Percentiles rank a stretch among this genome's conserved stretches.
Conservation (phyloP, 2,797 vertebrate genomes). For the Margarornis squamiger region DNA sequence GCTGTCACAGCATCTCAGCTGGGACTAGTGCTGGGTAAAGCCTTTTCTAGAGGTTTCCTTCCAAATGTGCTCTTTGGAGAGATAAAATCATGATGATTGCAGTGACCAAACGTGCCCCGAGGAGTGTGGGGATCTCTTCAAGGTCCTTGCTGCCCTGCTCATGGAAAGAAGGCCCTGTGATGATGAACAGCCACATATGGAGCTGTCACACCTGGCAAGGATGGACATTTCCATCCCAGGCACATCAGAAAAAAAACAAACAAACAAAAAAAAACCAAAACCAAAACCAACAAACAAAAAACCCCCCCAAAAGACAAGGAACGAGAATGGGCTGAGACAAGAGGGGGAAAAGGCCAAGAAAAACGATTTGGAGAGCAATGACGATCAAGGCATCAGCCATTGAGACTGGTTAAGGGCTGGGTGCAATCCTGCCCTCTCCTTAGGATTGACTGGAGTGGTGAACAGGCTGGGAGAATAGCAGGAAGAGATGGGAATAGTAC, state of each 20-base stretch:
- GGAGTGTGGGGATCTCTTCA: neutral
- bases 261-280: neutral
- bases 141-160: neutral
- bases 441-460: neutral
- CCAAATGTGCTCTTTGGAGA: neutral
- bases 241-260: neutral
- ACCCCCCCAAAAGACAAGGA: too few relatives aligned
- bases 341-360: neutral
- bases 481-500: neutral
- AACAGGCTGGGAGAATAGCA: neutral
- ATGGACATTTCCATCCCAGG: fast-evolving
- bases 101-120: neutral
- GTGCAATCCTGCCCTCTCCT: neutral
- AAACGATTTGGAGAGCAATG: neutral
- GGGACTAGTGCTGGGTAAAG: neutral
- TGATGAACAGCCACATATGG: neutral
- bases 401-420: neutral
- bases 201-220: neutral
- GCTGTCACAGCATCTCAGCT: neutral
- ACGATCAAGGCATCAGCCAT: too few relatives aligned
- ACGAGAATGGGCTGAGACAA: neutral
- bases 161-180: neutral
- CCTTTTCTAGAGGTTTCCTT: neutral
- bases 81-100: neutral
- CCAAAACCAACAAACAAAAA: neutral